Base-by-base conservation (phyloP, 2,797 vertebrate species). In the Eulemur coronatus region DNA sequence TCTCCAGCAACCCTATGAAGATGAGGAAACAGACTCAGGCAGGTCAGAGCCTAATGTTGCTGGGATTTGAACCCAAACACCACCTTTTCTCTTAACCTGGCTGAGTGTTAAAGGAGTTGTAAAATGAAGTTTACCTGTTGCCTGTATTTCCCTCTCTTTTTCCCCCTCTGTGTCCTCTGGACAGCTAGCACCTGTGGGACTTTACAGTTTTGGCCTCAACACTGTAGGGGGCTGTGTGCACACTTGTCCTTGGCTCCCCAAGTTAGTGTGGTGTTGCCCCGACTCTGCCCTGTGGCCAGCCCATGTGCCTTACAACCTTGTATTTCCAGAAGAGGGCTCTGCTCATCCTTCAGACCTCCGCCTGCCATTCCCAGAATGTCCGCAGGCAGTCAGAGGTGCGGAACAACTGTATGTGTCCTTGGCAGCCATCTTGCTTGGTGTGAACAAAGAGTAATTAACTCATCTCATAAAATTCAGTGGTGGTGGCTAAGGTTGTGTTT, bases 401-500 rank as follows among this genome's bases (percentile, higher is more conserved):
- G 87, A 95, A 84, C 41, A 7, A 46, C 48, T 80, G 41, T 38
- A 48, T 57, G 57, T 46, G 30, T 72, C 28, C 79, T 69, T 87
- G 80, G 78, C 80, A 84, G 84, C 80, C 90, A 93, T 97, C 70
- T 96, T 97, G 69, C 93, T 43, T 57, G 67, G 63, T 92, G 84
- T 96, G 87, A 93, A 79, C 63, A 69, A 75, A 92, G 92, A 87
- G 11, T 94, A 63, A 87, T 93, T 57, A 96, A 96, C 75, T 95
- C 87, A 96, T 89, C 80, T 35, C n/a, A 57, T 33, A 26, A 89
- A 95, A 76, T 80, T 95, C 24, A 38, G 48, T 67, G 89, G 84
- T 80, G 70, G 92, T 82, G 85, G 69, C 75, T 80, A 57, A 95
- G 79, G 84, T 50, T 94, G 79, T 93, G 79, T 75, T 84, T 95